Percentiles rank a stretch among this genome's conserved stretches.
Evolutionary conservation across 2,888 invertebrate genomes (phyloP).

Genomic region (Dendrolimus pini): DNA sequence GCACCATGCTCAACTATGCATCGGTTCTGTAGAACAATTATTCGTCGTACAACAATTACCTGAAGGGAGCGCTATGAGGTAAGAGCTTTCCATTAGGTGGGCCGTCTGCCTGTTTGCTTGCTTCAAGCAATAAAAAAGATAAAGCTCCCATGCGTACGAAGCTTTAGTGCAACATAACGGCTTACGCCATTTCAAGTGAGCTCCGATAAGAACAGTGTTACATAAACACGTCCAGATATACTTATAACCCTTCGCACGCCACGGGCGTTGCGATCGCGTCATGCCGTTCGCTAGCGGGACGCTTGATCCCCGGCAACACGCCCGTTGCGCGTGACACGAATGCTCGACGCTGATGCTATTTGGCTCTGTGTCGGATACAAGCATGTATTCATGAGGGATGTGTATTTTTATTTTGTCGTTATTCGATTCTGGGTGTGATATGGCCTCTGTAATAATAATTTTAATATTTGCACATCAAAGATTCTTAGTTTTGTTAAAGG

Average conservation of each 20-base stretch:
- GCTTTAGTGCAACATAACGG: background rate
- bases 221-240: background rate
- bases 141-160: background rate
- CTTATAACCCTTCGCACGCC: background rate
- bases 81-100: too few relatives aligned
- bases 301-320: slow-evolving; percentile 3
- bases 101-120: too few relatives aligned
- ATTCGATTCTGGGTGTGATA: too few relatives aligned
- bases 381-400: background rate
- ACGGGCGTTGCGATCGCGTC: background rate
- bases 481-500: too few relatives aligned
- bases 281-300: background rate
- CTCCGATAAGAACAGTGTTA: background rate
- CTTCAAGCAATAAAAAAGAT: background rate
- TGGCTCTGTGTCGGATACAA: background rate
- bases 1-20: too few relatives aligned
- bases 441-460: too few relatives aligned
- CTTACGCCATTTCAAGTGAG: background rate
- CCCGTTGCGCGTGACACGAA: background rate
- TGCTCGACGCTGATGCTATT: background rate
- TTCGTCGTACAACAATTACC: too few relatives aligned
- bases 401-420: background rate
- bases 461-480: too few relatives aligned
- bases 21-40: too few relatives aligned
- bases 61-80: too few relatives aligned